Conservation (phyloP, 2,888 invertebrate genomes). For the Parnassius apollo region DNA sequence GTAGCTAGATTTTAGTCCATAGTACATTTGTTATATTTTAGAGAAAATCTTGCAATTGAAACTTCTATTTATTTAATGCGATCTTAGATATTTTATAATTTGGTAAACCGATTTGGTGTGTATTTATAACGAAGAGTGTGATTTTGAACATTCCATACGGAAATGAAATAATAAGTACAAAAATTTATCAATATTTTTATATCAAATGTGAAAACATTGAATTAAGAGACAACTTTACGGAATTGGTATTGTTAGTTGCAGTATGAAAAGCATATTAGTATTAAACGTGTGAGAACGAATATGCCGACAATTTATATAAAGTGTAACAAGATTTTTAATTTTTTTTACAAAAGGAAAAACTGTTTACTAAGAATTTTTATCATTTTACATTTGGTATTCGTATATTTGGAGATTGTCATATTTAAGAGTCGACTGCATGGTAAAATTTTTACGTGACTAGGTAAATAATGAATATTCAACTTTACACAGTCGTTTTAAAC, state of each 20-base stretch:
- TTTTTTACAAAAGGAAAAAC: conserved; percentile 36
- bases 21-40: conserved; percentile 52
- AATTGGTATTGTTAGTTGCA: conserved; percentile 60
- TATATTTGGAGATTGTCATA: conserved; percentile 58
- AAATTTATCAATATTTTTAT: conserved; percentile 76
- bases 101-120: conserved; percentile 56
- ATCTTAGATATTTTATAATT: conserved; percentile 52
- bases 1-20: conserved; percentile 54
- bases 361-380: conserved; percentile 61
- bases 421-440: conserved; percentile 49
- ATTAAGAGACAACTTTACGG: conserved; percentile 56
- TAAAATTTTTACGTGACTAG: conserved; percentile 37
- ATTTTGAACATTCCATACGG: conserved; percentile 76
- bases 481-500: conserved; percentile 62
- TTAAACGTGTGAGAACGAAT: conserved; percentile 48
- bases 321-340: conserved; percentile 48
- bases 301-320: conserved; percentile 55
- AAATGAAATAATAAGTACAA: conserved; percentile 77
- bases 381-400: conserved; percentile 66
- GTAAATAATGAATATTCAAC: conserved; percentile 12
- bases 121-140: conserved; percentile 66
- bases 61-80: conserved; percentile 68
- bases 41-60: conserved; percentile 50
- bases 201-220: conserved; percentile 49
- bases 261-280: conserved; percentile 69